Percentiles rank a stretch among this genome's conserved stretches.
phyloP scores from a whole-genome alignment of 2,888 invertebrate genomes.

The Netelia virgata region DNA sequence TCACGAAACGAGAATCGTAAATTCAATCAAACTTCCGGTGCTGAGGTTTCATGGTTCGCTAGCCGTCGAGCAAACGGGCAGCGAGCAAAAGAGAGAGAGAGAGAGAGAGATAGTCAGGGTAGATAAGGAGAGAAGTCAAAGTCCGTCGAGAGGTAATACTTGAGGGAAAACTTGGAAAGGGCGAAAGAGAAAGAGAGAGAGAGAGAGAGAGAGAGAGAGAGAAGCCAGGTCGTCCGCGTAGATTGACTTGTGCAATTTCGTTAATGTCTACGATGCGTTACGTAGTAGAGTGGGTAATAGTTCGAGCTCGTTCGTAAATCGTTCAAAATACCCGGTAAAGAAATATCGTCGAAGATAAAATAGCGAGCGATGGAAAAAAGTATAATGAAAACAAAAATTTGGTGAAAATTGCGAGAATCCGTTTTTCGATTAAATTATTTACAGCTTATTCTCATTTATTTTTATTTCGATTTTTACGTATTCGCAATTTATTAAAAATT shows the following conservation, averaged over 20 bases:
- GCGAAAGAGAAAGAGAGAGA: constrained; percentile 3
- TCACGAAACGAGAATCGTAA: constrained; percentile 68
- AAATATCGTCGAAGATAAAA: neutral
- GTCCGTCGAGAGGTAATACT: constrained; percentile 46
- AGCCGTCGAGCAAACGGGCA: constrained; percentile 59
- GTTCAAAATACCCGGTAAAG: neutral
- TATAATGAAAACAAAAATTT: no score
- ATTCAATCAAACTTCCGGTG: constrained; percentile 69
- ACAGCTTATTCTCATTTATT: no score
- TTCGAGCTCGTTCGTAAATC: constrained; percentile 17
- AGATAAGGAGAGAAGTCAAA: constrained; percentile 59
- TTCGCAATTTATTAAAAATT: no score
- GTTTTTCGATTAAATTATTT: no score
- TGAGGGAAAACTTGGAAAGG: constrained; percentile 50
- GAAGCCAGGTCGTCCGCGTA: neutral
- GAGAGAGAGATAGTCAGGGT: constrained; percentile 28
- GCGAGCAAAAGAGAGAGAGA: constrained; percentile 17
- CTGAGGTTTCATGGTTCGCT: constrained; percentile 65
- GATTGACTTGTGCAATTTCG: constrained; percentile 37
- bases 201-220: neutral
- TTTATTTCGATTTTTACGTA: no score
- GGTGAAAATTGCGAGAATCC: no score
- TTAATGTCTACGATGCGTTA: neutral
- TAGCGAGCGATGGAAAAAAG: no score
- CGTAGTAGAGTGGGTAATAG: neutral